Percentiles rank a stretch among this genome's conserved stretches.
Evolutionary conservation across 2,888 invertebrate genomes (phyloP).

Genomic region (Tridacna crocea): DNA sequence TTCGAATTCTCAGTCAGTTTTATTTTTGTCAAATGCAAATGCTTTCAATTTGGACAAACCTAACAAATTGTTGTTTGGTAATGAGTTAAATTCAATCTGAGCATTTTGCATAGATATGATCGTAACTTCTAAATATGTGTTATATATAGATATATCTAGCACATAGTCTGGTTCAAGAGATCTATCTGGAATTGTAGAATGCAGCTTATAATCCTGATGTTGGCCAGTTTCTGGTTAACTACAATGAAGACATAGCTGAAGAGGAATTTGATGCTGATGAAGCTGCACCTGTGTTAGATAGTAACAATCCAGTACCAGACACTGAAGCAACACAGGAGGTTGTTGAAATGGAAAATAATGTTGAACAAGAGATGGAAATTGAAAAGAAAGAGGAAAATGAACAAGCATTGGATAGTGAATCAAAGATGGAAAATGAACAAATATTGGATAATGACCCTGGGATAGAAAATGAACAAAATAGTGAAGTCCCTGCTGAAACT

Average conservation of each 20-base stretch:
- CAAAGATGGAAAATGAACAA: background rate
- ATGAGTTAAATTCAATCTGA: too few species aligned
- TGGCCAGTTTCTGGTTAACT: constrained; percentile 3
- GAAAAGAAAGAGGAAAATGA: background rate
- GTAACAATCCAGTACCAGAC: background rate
- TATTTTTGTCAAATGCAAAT: too few species aligned
- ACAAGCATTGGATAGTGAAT: background rate
- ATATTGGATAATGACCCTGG: background rate
- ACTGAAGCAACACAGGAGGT: background rate
- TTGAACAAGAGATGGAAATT: background rate
- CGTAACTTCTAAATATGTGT: too few species aligned
- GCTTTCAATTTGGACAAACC: too few species aligned
- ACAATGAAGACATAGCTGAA: constrained; percentile 19
- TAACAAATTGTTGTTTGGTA: too few species aligned
- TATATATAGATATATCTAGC: too few species aligned
- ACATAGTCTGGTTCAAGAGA: too few species aligned
- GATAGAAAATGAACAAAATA: background rate
- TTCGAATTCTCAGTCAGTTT: too few species aligned
- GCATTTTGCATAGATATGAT: too few species aligned
- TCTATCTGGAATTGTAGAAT: constrained; percentile 15
- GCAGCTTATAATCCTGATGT: constrained; percentile 13
- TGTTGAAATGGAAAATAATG: background rate
- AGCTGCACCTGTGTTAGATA: background rate
- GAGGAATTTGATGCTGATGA: background rate
- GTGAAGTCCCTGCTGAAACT: background rate